Percentiles rank a stretch among this genome's conserved stretches.
Evolutionary conservation across 53 echinoderm and acorn worm species (phyloP).

Genomic region (Echinometra lucunter): DNA sequence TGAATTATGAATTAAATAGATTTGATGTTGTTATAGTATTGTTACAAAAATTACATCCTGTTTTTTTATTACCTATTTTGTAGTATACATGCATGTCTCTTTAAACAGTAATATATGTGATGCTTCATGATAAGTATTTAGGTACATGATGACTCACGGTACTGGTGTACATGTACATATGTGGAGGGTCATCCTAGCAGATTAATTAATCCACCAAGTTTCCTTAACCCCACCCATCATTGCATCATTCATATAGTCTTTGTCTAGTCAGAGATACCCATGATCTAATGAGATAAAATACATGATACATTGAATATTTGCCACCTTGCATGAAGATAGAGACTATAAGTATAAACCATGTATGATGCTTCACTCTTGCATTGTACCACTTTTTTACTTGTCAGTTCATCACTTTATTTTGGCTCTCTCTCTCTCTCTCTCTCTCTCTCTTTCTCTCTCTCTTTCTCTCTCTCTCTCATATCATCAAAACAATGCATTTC

Average conservation of each 20-base stretch:
- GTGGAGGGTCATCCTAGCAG: neutral
- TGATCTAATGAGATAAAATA: neutral
- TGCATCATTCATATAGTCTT: neutral
- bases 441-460: no score
- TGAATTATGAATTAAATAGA: no score
- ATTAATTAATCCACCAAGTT: slow-evolving; percentile 3
- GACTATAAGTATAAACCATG: neutral
- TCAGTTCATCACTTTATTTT: neutral
- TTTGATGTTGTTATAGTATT: no score
- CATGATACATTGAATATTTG: neutral
- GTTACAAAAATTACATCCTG: no score
- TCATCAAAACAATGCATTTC: no score
- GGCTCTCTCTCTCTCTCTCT: no score
- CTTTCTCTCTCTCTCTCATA: no score
- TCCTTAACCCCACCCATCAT: neutral
- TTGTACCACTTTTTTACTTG: neutral
- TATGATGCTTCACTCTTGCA: no score
- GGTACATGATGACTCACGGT: neutral
- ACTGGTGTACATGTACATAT: neutral
- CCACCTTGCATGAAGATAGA: neutral
- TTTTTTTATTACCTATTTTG: no score
- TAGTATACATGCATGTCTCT: neutral
- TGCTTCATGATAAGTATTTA: neutral
- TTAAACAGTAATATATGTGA: neutral
- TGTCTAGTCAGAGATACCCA: neutral